These are phyloP conservation scores for Mellilla xanthometata DNA, from an alignment of 2,888 invertebrate species.

Conservation along the genomic window DNA sequence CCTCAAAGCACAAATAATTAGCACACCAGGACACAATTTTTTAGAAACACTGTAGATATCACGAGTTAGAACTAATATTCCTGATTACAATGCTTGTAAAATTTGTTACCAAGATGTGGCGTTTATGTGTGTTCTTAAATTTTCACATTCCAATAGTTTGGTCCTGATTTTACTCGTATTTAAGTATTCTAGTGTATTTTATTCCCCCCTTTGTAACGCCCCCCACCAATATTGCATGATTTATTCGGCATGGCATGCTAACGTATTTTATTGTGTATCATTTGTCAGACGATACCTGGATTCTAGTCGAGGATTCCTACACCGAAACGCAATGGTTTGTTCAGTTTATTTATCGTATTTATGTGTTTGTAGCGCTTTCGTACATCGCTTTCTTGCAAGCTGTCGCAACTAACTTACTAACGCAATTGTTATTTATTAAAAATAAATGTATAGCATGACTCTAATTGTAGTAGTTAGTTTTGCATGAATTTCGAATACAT, in stretches of 20 bases:
- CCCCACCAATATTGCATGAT: conserved; percentile 69
- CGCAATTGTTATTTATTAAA: conserved; percentile 30
- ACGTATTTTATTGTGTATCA: conserved; percentile 71
- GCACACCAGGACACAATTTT: conserved; percentile 30
- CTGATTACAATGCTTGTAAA: conserved; percentile 22
- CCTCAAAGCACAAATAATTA: conserved; percentile 30
- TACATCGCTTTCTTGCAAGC: conserved; percentile 44
- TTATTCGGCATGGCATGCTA: conserved; percentile 77
- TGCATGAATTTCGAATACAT: conserved; percentile 2
- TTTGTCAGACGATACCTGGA: conserved; percentile 81
- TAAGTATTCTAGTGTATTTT: conserved; percentile 38
- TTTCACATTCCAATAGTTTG: conserved; percentile 26
- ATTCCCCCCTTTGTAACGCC: conserved; percentile 41
- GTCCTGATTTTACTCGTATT: conserved; percentile 33
- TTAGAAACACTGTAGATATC: conserved; percentile 30
- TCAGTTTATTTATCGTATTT: conserved; percentile 59
- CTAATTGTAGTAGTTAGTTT: conserved; percentile 12
- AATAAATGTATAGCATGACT: conserved; percentile 23
- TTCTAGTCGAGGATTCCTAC: conserved; percentile 75
- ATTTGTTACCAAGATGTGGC: conserved; percentile 19
- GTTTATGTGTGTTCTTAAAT: conserved; percentile 2
- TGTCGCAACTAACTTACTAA: conserved; percentile 46
- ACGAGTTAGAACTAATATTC: conserved; percentile 26
- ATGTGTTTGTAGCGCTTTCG: conserved; percentile 44
- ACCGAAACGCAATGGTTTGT: conserved; percentile 75